phyloP scores from a whole-genome alignment of 1,140 invertebrate species.

The Sycophaga agraensis region DNA sequence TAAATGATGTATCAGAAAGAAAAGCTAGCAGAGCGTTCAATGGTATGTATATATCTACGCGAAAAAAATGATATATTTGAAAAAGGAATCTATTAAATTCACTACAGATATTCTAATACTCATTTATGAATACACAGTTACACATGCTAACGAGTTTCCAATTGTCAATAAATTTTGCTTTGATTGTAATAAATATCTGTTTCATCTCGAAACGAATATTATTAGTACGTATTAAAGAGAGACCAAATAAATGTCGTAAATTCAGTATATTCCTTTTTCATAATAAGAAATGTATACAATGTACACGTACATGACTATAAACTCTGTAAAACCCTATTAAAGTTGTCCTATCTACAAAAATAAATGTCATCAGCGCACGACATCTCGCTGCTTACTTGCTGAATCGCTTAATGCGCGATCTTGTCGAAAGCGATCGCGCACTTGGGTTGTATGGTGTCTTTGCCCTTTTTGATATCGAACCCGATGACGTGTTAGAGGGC shows the following conservation, averaged over 20 bases:
- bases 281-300: background rate
- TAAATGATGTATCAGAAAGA: background rate
- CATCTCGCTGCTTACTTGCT: slow-evolving; percentile 45
- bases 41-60: background rate
- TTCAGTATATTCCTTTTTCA: background rate
- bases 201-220: no score
- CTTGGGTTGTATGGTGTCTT: slow-evolving; percentile 49
- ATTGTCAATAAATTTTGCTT: no score
- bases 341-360: slow-evolving; percentile 23
- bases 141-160: background rate
- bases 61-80: slow-evolving; percentile 2
- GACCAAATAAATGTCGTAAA: background rate
- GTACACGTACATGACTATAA: slow-evolving; percentile 2
- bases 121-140: background rate
- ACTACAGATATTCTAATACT: no score
- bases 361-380: slow-evolving; percentile 1
- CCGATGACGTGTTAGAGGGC: slow-evolving; percentile 3
- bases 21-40: background rate
- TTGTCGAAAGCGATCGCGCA: slow-evolving; percentile 44
- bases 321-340: slow-evolving; percentile 6
- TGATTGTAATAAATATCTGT: no score
- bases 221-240: background rate
- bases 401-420: slow-evolving; percentile 52
- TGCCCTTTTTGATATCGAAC: slow-evolving; percentile 44
- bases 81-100: background rate